A percentile compares a stretch with the other conserved stretches of the same genome.
phyloP scores from a whole-genome alignment of 2,797 vertebrate species.

The Tenualosa thibaudeaui region DNA sequence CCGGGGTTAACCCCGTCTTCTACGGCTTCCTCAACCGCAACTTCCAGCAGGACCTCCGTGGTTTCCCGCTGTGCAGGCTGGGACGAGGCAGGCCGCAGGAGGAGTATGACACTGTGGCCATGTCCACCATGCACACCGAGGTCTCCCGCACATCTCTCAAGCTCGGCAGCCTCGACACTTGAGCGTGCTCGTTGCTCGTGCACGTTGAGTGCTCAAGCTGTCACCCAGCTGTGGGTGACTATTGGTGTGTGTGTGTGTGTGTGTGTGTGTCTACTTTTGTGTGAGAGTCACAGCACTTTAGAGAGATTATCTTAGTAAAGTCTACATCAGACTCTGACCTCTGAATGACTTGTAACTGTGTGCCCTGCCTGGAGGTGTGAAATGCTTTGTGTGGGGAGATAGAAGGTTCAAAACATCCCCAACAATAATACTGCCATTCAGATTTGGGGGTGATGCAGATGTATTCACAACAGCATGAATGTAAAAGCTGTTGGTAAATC shows the following conservation, averaged over 20 bases:
- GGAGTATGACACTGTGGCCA: conserved; percentile 85
- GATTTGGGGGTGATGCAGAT: not conserved
- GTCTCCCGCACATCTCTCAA: conserved; percentile 83
- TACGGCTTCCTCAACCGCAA: conserved; percentile 88
- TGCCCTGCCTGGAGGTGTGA: not conserved
- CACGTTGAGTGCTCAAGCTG: no score
- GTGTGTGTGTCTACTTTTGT: not conserved
- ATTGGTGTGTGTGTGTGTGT: not conserved
- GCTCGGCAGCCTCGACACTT: conserved; percentile 72
- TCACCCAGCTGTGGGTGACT: not conserved
- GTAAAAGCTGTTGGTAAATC: not conserved
- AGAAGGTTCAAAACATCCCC: not conserved
- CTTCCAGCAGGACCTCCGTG: conserved; percentile 84
- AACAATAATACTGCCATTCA: not conserved
- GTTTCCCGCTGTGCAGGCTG: conserved; percentile 63
- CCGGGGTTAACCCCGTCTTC: conserved; percentile 85
- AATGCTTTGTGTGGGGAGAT: not conserved
- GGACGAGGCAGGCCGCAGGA: conserved; percentile 57
- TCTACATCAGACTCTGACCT: not conserved
- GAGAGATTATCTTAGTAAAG: not conserved
- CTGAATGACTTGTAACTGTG: not conserved
- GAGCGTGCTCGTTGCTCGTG: no score
- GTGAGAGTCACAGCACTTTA: not conserved
- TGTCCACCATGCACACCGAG: conserved; percentile 88
- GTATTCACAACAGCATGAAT: not conserved